Base-by-base conservation (phyloP, 2,797 vertebrate genomes). In the Acanthis flammea region DNA sequence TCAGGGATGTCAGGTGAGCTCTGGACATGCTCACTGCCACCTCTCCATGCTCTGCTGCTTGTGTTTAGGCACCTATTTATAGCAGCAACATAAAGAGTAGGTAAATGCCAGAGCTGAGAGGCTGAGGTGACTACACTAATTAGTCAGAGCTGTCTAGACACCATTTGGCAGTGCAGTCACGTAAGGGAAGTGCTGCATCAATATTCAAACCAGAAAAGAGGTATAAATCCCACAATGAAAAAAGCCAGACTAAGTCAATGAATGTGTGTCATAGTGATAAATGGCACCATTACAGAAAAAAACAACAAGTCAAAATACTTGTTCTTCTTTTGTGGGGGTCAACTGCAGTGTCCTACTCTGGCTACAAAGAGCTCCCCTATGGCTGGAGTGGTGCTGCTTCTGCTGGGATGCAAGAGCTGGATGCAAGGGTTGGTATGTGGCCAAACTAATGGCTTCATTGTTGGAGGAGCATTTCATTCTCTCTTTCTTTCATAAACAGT, bases 131-230 rank as follows among this genome's bases (percentile, higher is more conserved):
- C 94, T 95, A 42, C 62, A 8, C 81, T 78, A 95, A 95, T 95
- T 94, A 96, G 83, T 87, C 88, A 90, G 94, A 91, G 84, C 91
- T 73, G 95, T 95, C 96, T 94, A 96, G 96, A 96, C 94, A 96
- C 88, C 94, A 94, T 93, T 96, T 97, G 93, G 95, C 94, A 71
- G 57, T 42, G 80, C 10, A 92, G 94, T 81, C 93, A 94, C 42
- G 51, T 93, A 94, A 89, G 87, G 79, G 76, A 89, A 94, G 66
- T 33, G 75, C 84, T 67, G 85, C 89, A 96, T 96, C 94, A 94
- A 95, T 90, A 96, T 96, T 95, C 95, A 96, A 90, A 95, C 16
- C 87, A 91, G 92, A 62, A 84, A 53, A 90, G 80, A 45, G 86
- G 73, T 80, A 95, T 88, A 94, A 94, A 92, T 88, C 91, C 57